These are phyloP conservation scores for Actinopyga echinites DNA, from an alignment of 53 echinoderm and acorn worm genomes.

Conservation along the genomic window DNA sequence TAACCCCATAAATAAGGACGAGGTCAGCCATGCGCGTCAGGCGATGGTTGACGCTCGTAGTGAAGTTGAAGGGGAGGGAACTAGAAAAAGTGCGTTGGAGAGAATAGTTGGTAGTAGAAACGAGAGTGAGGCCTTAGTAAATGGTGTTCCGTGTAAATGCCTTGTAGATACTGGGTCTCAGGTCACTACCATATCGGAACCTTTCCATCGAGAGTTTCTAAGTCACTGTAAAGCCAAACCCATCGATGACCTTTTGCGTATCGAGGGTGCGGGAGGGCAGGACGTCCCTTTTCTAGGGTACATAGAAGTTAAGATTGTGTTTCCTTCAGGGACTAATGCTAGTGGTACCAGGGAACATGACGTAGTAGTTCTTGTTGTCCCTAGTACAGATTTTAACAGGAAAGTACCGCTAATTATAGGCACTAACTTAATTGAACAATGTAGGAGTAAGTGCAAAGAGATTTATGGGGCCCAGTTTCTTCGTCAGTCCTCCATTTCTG, in stretches of 20 bases:
- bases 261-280: not conserved
- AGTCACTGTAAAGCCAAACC: not conserved
- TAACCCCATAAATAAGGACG: not conserved
- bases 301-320: not conserved
- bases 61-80: not conserved
- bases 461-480: not conserved
- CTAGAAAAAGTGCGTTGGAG: not conserved
- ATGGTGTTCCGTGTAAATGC: conserved; percentile 1
- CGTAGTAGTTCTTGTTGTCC: not conserved
- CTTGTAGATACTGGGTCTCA: not conserved
- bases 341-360: not conserved
- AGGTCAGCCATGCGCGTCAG: not conserved
- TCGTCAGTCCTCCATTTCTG: no score
- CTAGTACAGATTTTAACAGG: not conserved
- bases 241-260: not conserved
- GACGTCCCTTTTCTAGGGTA: not conserved
- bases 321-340: not conserved
- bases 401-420: not conserved
- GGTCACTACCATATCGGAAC: not conserved
- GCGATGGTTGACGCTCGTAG: not conserved
- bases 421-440: not conserved
- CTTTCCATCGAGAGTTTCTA: not conserved
- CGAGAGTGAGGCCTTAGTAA: not conserved
- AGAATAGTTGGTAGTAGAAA: conserved; percentile 8
- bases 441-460: not conserved